These are phyloP conservation scores for Synanthedon formicaeformis DNA, from an alignment of 2,888 invertebrate species.

Conservation along the genomic window DNA sequence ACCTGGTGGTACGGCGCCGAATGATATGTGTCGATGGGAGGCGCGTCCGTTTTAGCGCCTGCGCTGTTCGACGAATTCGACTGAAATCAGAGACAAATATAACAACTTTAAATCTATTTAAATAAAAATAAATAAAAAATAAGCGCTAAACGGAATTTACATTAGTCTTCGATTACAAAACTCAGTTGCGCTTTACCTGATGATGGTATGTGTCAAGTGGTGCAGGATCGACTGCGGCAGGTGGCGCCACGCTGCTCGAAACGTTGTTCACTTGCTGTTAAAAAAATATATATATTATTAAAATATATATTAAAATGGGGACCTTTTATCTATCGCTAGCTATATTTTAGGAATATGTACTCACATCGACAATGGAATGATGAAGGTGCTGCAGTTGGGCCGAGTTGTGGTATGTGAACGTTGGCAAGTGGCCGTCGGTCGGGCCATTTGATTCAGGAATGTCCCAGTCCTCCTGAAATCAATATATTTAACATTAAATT, in stretches of 20 bases:
- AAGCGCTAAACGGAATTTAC: too few relatives aligned
- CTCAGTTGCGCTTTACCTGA: constrained; percentile 7
- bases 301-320: too few relatives aligned
- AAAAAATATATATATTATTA: neutral
- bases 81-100: too few relatives aligned
- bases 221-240: constrained; percentile 9
- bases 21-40: neutral
- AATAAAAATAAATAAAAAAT: too few relatives aligned
- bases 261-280: constrained; percentile 10
- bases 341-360: constrained; percentile 3
- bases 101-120: neutral
- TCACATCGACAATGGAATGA: constrained; percentile 24
- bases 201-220: constrained; percentile 9
- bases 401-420: constrained; percentile 56
- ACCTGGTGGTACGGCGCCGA: neutral
- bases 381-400: constrained; percentile 17
- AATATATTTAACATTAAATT: neutral
- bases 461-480: constrained; percentile 44
- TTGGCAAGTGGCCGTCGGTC: constrained; percentile 35
- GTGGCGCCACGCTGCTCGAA: constrained; percentile 1
- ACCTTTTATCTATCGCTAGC: too few relatives aligned
- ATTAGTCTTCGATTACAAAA: too few relatives aligned
- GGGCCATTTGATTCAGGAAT: constrained; percentile 33
- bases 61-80: neutral
- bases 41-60: neutral